Base-by-base conservation (phyloP, 2,113 vertebrate genomes). In the Thamnophis sirtalis region DNA sequence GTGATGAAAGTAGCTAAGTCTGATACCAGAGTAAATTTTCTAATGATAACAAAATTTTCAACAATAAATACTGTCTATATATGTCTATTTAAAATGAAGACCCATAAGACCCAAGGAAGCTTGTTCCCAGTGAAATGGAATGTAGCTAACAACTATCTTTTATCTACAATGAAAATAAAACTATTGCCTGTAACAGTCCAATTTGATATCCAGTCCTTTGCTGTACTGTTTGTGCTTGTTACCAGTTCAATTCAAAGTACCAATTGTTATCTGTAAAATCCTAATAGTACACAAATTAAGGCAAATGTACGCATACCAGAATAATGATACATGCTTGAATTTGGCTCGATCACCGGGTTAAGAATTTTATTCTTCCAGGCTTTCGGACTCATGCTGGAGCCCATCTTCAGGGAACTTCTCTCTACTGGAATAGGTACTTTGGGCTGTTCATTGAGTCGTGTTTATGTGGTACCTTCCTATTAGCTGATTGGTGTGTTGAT, bases 41-140 rank as follows among this genome's bases (percentile, higher is more conserved):
- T 91, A 91, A 89, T 24, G 91, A 43, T 92, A 94, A 21, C 2
- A 95, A 92, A 93, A 89, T 15, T 60, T 92, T 2, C 33, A 95
- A 95, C 5, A 90, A 93, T 33, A 28, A 95, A 91, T 88, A 91
- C 88, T 63, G 87, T 51, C 1, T 89, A 96, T 92, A 24, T 84
- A 10, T 1, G 33, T 53, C 33, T 88, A 22, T 55, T 56, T 55
- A 22, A 15, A 54, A 87, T 28, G 28, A 87, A 87, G 53, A 9
- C 50, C 50, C 86, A 87, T 33, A n/a, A n/a, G 8, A 26, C 53
- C n/a, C 28, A 19, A n/a, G 28, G 22, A 56, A 24, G 21, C 4
- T 43, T 58, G 9, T 26, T 49, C 4, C 22, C 13, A 89, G 5
- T 13, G 6, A 89, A 49, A 13, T 48, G 28, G 38, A n/a, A 63